Conservation (phyloP, 2,888 invertebrate species). For the Hydrotaea diabolus region DNA sequence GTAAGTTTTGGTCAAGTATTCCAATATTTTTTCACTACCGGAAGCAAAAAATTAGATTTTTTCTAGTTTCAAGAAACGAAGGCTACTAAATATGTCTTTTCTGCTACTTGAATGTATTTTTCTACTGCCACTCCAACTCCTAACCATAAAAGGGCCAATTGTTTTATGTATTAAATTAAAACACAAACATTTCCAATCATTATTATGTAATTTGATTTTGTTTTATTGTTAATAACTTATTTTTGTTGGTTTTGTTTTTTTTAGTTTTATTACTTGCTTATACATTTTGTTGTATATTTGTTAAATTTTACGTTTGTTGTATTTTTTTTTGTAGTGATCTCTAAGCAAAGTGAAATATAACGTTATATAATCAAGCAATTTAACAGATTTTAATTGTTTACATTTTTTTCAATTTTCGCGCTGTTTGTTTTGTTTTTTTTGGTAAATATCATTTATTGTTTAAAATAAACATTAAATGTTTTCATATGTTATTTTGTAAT, state of each 20-base stretch:
- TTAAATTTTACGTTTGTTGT: constrained; percentile 36
- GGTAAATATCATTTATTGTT: constrained; percentile 51
- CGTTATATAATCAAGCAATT: constrained; percentile 58
- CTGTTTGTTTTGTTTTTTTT: constrained; percentile 35
- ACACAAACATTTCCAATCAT: background rate
- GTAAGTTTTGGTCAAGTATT: too few relatives aligned
- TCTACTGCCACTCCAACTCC: too few relatives aligned
- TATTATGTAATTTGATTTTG: background rate
- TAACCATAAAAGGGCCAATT: too few relatives aligned
- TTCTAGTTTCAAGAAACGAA: background rate
- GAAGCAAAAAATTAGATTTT: too few relatives aligned
- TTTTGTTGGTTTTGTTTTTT: constrained; percentile 31
- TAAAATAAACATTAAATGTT: constrained; percentile 43
- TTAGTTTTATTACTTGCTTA: background rate
- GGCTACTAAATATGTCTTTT: too few relatives aligned
- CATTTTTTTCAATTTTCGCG: constrained; percentile 12
- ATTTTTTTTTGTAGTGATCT: constrained; percentile 46
- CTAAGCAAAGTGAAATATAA: constrained; percentile 61
- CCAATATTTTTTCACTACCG: too few relatives aligned
- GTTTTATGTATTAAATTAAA: background rate
- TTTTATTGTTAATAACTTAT: constrained; percentile 41
- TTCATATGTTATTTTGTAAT: constrained; percentile 23
- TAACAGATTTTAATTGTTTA: constrained; percentile 50
- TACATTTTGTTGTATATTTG: constrained; percentile 30
- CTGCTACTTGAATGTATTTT: too few relatives aligned